Evolutionary conservation across 2,113 vertebrate genomes (phyloP), one percentile per base, ranked within the genome.

Genomic region (Chunga burmeisteri): DNA sequence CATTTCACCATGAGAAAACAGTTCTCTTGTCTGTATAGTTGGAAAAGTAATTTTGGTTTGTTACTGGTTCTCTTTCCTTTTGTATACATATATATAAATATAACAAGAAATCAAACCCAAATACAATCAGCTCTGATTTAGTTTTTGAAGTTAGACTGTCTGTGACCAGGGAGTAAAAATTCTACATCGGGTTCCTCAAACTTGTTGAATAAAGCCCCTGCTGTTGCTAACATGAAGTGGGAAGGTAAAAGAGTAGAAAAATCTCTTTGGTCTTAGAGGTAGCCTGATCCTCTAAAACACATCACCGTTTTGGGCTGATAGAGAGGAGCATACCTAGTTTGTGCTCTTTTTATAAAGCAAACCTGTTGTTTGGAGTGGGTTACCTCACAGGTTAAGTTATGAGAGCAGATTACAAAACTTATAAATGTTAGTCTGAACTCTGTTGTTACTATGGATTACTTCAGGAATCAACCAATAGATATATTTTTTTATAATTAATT

Each of bases 261-360:
- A 22, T 40, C 11, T 80, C 26, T 40, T 73, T 6, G 4, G 21
- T 38, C 11, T 42, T 44, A 19, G 29, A 13, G 6, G 5, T 10
- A 56, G 32, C 58, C 17, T 8, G 1, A 3, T 38, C 32, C 29
- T 42, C 36, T 52, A 34, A 55, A 83, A 65, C 30, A 70, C 29
- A 8, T 44, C 21, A 16, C 17, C 0, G 0, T 4, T 52, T 38
- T 16, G 34, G 46, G 12, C 1, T 32, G 25, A 14, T 3, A 13
- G 36, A 55, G 13, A 63, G 25, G 7, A 74, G 7, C 8, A 7
- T 13, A 5, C 8, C 49, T 26, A 32, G 13, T 21, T 52, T 19
- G 11, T 63, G 25, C 27, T 34, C 32, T 38, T 66, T 68, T 49
- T 11, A 20, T 56, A 30, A 61, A 68, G 25, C 23, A 50, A 40